Base-by-base conservation (phyloP, 1,140 invertebrate species). In the Sitophilus oryzae region DNA sequence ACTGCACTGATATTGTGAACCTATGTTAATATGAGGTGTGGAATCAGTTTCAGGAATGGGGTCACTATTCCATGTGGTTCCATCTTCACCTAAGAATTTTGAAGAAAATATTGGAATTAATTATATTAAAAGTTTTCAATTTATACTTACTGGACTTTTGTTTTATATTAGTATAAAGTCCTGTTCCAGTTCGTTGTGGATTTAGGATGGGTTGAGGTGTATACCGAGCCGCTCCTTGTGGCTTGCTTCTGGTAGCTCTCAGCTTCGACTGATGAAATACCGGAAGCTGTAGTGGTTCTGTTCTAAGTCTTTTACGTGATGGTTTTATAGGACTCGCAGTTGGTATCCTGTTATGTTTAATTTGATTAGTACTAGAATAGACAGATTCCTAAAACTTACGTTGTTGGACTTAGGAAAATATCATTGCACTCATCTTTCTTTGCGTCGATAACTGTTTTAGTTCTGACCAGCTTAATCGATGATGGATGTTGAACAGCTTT, bases 151-250 rank as follows among this genome's bases (percentile, higher is more conserved):
- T 47, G 34, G 43, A 49, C 56, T 60, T 66, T 4, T 40, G 40
- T 46, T 66, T 66, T 21, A 66, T 47, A 52, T 65, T 66, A 5
- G 54, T 44, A 66, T 93, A 94, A 0, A 96, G 73, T 0, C 94
- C 93, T 0, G 86, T 81, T 3, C 91, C 91, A 62, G 83, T 83
- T 60, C 94, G 79, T 40, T 89, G 85, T 0, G 94, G 94, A 68
- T 90, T 90, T 10, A 97, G 73, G 63, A 96, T 93, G 0, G 94
- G 94, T 22, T 91, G 88, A 1, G 94, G 93, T 0, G 93, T 97
- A 67, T 93, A 95, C 41, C 83, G 82, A 6, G 82, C 76, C 34
- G 72, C 77, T 59, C 75, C 72, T 49, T 64, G 71, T 15, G 61
- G 68, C 64, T 66, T 66, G 60, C 66, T 74, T 65, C 73, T 71